Percentiles rank a stretch among this genome's conserved stretches.
Conservation (phyloP, 2,888 invertebrate genomes). For the Ceraclea dissimilis region DNA sequence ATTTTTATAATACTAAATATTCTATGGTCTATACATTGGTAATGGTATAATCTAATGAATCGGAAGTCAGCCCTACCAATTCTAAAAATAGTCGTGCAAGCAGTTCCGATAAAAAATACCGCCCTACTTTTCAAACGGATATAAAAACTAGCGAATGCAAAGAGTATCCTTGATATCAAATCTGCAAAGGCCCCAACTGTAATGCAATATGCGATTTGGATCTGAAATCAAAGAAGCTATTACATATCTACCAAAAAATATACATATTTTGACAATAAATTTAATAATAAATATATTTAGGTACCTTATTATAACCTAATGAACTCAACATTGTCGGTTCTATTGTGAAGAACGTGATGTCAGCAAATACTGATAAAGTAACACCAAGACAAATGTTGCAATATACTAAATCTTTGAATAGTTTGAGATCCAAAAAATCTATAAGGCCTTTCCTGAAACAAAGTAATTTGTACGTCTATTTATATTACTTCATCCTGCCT, state of each 20-base stretch:
- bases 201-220: slow-evolving; percentile 59
- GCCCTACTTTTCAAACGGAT: slow-evolving; percentile 55
- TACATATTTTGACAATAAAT: slow-evolving; percentile 2
- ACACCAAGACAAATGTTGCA: slow-evolving; percentile 62
- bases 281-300: not conserved
- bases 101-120: slow-evolving; percentile 56
- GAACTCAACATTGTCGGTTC: slow-evolving; percentile 55
- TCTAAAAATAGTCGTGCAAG: slow-evolving; percentile 58
- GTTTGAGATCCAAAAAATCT: slow-evolving; percentile 53
- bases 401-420: slow-evolving; percentile 56
- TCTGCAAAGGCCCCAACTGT: slow-evolving; percentile 64
- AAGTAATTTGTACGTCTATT: too few relatives aligned
- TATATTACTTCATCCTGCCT: too few relatives aligned
- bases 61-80: slow-evolving; percentile 54
- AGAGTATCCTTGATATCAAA: slow-evolving; percentile 53
- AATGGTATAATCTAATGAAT: too few relatives aligned
- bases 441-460: slow-evolving; percentile 48
- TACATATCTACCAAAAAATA: not conserved
- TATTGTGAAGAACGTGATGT: slow-evolving; percentile 56
- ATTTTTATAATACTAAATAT: too few relatives aligned
- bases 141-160: slow-evolving; percentile 56
- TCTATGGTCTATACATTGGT: not conserved
- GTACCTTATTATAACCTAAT: slow-evolving; percentile 46
- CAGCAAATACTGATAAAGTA: slow-evolving; percentile 55
- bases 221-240: slow-evolving; percentile 34